Conservation (phyloP, 2,888 invertebrate genomes). For the Dryococelus australis region DNA sequence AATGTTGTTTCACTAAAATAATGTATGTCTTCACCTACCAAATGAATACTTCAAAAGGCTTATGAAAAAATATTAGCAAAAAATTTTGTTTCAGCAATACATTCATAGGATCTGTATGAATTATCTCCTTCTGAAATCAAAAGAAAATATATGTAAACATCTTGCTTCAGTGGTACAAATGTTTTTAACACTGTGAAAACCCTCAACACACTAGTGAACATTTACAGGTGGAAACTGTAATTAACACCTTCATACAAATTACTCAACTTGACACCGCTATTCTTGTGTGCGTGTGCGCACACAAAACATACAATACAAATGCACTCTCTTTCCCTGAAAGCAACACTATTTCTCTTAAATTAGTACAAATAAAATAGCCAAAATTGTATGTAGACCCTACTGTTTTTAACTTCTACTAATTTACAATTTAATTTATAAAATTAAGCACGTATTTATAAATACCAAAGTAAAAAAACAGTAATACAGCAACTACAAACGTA, state of each 20-base stretch:
- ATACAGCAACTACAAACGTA: too few relatives aligned
- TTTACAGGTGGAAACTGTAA: background rate
- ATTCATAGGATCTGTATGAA: background rate
- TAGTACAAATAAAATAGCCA: too few relatives aligned
- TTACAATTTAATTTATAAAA: too few relatives aligned
- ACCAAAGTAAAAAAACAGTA: too few relatives aligned
- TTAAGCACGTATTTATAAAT: too few relatives aligned
- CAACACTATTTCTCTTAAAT: too few relatives aligned
- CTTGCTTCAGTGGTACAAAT: background rate
- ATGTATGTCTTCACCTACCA: background rate
- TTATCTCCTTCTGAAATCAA: background rate
- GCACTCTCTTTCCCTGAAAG: too few relatives aligned
- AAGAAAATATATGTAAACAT: background rate
- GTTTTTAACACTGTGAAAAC: background rate
- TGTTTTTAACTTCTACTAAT: too few relatives aligned
- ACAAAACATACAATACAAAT: background rate
- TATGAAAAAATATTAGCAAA: slow-evolving; percentile 5
- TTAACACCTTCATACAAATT: background rate
- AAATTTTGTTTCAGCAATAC: background rate
- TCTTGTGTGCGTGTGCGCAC: background rate
- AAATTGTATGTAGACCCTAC: too few relatives aligned
- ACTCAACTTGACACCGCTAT: background rate
- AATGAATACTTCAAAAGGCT: background rate
- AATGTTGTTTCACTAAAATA: background rate
- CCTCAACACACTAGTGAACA: background rate